These are phyloP conservation scores for Saguinus imperator DNA, from an alignment of 2,113 vertebrate species.

Conservation along the genomic window DNA sequence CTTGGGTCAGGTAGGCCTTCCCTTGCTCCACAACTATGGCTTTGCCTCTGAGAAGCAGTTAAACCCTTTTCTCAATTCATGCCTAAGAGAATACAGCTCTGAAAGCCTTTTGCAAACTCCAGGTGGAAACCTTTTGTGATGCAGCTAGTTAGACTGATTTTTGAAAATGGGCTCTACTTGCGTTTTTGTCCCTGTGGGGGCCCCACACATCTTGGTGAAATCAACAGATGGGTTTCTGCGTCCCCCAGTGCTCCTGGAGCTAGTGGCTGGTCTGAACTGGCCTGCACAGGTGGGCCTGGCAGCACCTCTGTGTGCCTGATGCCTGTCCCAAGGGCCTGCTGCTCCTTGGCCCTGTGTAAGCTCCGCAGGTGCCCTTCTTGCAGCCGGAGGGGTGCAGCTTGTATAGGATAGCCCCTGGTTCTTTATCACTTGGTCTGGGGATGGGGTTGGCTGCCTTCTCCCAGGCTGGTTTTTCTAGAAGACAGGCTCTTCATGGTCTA, in stretches of 20 bases:
- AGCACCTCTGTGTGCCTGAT: neutral
- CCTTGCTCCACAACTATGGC: neutral
- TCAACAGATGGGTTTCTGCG: neutral
- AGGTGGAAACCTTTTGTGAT: slow-evolving; percentile 57
- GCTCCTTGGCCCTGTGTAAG: neutral
- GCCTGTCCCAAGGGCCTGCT: neutral
- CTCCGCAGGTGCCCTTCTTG: fast-evolving
- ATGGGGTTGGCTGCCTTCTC: neutral
- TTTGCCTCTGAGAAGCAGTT: slow-evolving; percentile 17
- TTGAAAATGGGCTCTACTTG: neutral
- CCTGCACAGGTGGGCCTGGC: neutral
- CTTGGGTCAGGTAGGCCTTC: neutral
- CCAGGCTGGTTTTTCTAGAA: neutral
- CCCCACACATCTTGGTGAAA: neutral
- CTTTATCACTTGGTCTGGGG: neutral
- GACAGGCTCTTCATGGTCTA: neutral
- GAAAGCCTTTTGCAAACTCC: slow-evolving; percentile 21
- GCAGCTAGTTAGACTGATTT: slow-evolving; percentile 13
- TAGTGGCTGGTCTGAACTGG: neutral
- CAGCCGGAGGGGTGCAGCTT: neutral
- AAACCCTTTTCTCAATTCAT: neutral
- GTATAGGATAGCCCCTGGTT: neutral
- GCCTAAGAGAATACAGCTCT: neutral
- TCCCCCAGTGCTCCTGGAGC: neutral
- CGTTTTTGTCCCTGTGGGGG: neutral